Percentiles rank a stretch among this genome's conserved stretches.
phyloP scores from a whole-genome alignment of 35 echinoderm and acorn worm species.

The Lytechinus variegatus region DNA sequence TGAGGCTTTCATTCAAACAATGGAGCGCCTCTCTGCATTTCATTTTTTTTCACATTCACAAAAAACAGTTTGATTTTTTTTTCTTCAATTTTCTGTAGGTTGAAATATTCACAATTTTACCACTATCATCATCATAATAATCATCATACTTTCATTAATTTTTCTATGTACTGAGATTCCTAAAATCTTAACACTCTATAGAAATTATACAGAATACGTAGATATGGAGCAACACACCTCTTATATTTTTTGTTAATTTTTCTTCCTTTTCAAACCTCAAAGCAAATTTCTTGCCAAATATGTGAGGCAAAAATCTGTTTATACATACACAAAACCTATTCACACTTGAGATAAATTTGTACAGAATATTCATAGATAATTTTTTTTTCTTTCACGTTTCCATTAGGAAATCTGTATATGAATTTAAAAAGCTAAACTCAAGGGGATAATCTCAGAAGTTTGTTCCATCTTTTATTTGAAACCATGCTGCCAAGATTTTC shows the following conservation, averaged over 20 bases:
- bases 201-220: conserved; percentile 37
- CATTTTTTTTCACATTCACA: conserved; percentile 8
- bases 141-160: background rate
- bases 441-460: background rate
- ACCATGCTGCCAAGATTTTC: background rate
- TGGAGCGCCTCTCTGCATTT: background rate
- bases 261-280: conserved; percentile 26
- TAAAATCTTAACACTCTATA: conserved; percentile 24
- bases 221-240: conserved; percentile 35
- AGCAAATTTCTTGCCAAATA: background rate
- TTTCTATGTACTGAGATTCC: conserved; percentile 7
- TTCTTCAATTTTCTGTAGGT: background rate
- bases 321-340: conserved; percentile 44
- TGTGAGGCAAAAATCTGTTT: conserved; percentile 28
- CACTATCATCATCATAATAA: conserved; percentile 17
- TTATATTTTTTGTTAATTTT: conserved; percentile 8
- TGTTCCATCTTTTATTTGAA: background rate
- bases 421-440: background rate
- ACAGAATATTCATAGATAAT: conserved; percentile 24
- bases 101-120: conserved; percentile 42
- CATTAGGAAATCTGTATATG: background rate
- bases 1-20: background rate
- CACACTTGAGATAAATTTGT: conserved; percentile 21
- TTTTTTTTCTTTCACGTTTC: conserved; percentile 1
- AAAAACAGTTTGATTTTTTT: background rate